Evolutionary conservation across 2,888 invertebrate species (phyloP).

Genomic region (Agapetus fuscipes): DNA sequence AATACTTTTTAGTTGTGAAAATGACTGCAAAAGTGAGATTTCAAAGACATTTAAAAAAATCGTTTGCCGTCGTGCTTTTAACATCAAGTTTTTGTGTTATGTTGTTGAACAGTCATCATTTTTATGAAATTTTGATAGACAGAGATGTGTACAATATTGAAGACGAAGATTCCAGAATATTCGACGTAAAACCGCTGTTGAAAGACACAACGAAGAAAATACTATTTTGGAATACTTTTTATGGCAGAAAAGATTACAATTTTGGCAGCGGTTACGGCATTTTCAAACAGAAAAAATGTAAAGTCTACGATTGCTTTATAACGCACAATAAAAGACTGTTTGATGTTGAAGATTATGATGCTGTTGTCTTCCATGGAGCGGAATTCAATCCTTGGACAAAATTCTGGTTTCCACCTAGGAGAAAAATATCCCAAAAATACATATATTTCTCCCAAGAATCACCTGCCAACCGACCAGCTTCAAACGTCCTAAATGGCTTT

Average conservation of each 20-base stretch:
- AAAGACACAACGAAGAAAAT: not conserved
- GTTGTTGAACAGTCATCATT: no score
- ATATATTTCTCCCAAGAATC: slow-evolving; percentile 36
- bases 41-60: no score
- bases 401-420: slow-evolving; percentile 24
- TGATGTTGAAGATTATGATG: slow-evolving; percentile 35
- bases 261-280: no score
- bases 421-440: slow-evolving; percentile 37
- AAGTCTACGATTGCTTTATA: slow-evolving; percentile 34
- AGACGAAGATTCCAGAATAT: slow-evolving; percentile 8
- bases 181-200: no score
- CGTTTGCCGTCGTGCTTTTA: no score
- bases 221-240: not conserved
- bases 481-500: slow-evolving; percentile 27
- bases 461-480: slow-evolving; percentile 28
- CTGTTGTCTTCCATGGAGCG: slow-evolving; percentile 43
- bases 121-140: no score
- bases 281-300: no score
- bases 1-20: no score
- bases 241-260: not conserved
- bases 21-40: no score
- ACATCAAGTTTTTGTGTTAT: no score
- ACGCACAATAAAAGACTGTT: slow-evolving; percentile 26
- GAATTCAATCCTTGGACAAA: slow-evolving; percentile 15
- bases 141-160: no score